Percentiles rank a stretch among this genome's conserved stretches.
Conservation (phyloP, 2,797 vertebrate species). For the Naso thynnoides region DNA sequence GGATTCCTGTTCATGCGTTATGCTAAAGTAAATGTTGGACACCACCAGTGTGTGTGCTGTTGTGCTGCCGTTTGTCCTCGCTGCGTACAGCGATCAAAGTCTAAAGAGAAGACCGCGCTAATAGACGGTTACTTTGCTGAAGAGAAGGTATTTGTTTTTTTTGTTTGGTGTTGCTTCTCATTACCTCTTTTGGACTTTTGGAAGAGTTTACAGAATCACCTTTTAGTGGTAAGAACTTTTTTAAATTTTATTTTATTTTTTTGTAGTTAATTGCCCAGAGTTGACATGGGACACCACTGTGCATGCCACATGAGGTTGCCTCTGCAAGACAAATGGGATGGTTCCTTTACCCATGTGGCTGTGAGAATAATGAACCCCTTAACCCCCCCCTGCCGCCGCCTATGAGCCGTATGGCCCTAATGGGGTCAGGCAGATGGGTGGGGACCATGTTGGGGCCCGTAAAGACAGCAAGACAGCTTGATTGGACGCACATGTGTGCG, state of each 20-base stretch:
- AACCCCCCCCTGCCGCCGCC: conserved; percentile 31
- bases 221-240: conserved; percentile 53
- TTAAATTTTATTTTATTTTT: too few relatives aligned
- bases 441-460: conserved; percentile 60
- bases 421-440: conserved; percentile 84
- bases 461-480: conserved; percentile 59
- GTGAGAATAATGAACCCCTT: conserved; percentile 72
- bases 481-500: conserved; percentile 22
- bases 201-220: conserved; percentile 11
- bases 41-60: conserved; percentile 3
- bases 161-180: not conserved
- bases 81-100: conserved; percentile 69
- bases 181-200: conserved; percentile 10
- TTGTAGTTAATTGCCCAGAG: conserved; percentile 15
- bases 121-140: not conserved
- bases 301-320: conserved; percentile 46
- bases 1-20: not conserved
- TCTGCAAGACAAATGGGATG: conserved; percentile 58
- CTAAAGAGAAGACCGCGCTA: conserved; percentile 39
- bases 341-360: conserved; percentile 41
- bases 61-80: conserved; percentile 18
- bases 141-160: not conserved
- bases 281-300: conserved; percentile 20
- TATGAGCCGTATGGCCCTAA: conserved; percentile 76
- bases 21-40: conserved; percentile 73